Conservation (phyloP, 2,113 vertebrate genomes). For the Rhabdomys dilectus region DNA sequence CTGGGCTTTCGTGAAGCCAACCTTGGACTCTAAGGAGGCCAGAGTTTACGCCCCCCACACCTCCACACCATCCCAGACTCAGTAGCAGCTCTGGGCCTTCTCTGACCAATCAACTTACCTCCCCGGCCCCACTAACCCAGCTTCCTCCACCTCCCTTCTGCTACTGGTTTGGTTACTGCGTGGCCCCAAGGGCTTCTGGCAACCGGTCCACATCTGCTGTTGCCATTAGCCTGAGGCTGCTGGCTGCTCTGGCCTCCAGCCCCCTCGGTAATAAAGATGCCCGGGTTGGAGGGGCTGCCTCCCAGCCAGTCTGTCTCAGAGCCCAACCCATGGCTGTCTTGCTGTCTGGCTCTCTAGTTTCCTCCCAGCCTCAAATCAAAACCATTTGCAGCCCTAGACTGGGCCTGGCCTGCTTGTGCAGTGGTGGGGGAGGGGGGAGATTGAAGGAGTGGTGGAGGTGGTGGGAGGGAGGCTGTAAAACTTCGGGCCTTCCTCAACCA, state of each 20-base stretch:
- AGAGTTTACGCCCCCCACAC: background rate
- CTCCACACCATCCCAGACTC: no score
- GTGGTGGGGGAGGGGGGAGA: background rate
- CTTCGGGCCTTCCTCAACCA: background rate
- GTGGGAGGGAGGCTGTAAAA: background rate
- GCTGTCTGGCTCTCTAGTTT: constrained; percentile 72
- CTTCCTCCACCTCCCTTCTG: background rate
- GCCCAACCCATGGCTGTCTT: constrained; percentile 41
- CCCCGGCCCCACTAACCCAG: background rate
- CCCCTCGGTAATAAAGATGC: constrained; percentile 54
- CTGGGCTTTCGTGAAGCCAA: background rate
- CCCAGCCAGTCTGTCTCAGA: constrained; percentile 35
- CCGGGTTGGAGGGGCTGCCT: background rate
- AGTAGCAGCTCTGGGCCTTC: background rate
- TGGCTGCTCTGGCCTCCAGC: constrained; percentile 8
- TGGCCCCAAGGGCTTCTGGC: background rate
- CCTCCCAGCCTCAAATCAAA: constrained; percentile 73
- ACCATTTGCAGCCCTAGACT: constrained; percentile 28
- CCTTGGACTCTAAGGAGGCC: background rate
- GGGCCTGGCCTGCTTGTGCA: background rate
- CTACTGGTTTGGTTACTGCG: background rate
- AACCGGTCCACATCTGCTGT: constrained; percentile 69
- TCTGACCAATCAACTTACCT: background rate
- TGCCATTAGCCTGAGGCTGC: constrained; percentile 54
- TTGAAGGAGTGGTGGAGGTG: background rate